Base-by-base conservation (phyloP, 2,888 invertebrate species). In the Dendrolimus pini region DNA sequence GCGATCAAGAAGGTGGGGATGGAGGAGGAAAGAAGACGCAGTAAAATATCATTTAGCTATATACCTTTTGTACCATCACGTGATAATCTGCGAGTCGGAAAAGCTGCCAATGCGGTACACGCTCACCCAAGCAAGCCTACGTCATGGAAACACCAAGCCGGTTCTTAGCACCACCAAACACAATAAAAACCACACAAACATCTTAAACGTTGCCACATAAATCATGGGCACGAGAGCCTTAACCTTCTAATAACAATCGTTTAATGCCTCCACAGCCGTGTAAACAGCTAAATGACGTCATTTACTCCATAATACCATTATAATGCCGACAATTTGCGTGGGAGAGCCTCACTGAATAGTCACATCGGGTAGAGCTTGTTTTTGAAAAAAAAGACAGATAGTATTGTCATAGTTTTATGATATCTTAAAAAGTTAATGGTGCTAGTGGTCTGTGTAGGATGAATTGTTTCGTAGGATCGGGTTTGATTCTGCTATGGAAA, bases 241-340 rank as follows among this genome's bases (percentile, higher is more conserved):
- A 47, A 47, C 47, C 58, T 55, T 10, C 67, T 61, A 53, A 42
- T 54, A 55, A 59, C 68, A 65, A 66, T 63, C 65, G 58, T 70
- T 69, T 64, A 67, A 70, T 68, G 68, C 68, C 66, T 65, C 65
- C 61, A 60, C 63, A 71, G 69, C 67, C 78, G 71, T 82, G 78
- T 83, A 83, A 82, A 83, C 74, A 73, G 69, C 65, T 69, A 75
- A 78, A 80, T 77, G 74, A 75, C 71, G 74, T 77, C 73, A 79
- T 77, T 67, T 59, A 61, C 67, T 73, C 71, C 77, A 75, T 82
- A 80, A 83, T 78, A 72, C 72, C 60, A 72, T 77, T 71, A 77
- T 80, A 78, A 78, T 75, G 66, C 59, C 62, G 67, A 68, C 70
- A 68, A 72, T 72, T 74, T 71, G 69, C 65, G 72, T 70, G 68